Evolutionary conservation across 2,888 invertebrate genomes (phyloP).

Genomic region (Syrphus vitripennis): DNA sequence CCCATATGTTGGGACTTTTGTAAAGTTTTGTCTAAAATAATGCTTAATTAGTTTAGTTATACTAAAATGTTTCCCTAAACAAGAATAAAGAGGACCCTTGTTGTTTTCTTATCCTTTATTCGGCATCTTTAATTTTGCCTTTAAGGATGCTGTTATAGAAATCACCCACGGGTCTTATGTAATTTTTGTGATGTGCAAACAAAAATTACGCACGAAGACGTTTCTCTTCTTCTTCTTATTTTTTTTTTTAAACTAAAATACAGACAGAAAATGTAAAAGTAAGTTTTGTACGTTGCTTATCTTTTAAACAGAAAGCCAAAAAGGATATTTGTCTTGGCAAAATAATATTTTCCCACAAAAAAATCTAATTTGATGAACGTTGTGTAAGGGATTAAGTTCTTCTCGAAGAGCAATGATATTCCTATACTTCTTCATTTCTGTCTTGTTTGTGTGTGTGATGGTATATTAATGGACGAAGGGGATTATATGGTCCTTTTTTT

Average conservation of each 20-base stretch:
- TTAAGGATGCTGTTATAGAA: neutral
- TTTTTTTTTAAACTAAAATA: constrained; percentile 11
- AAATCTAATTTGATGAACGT: constrained; percentile 45
- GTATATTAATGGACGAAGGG: neutral
- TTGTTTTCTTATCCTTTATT: neutral
- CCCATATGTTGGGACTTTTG: neutral
- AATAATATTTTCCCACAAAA: constrained; percentile 15
- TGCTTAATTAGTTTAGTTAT: constrained; percentile 54
- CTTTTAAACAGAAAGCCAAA: neutral
- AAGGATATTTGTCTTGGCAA: constrained; percentile 15
- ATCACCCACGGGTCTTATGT: neutral
- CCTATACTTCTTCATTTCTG: neutral
- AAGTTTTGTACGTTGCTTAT: constrained; percentile 4
- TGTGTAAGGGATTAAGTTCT: constrained; percentile 52
- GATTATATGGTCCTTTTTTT: constrained; percentile 12
- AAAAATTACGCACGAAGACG: constrained; percentile 20
- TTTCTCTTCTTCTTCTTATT: no score
- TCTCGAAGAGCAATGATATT: neutral
- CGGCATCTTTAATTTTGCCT: constrained; percentile 4
- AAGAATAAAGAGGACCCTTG: neutral
- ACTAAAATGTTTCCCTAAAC: constrained; percentile 1
- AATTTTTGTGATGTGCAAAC: neutral
- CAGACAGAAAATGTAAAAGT: neutral
- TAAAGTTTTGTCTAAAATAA: constrained; percentile 26
- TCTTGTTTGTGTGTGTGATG: neutral